A percentile compares a stretch with the other conserved stretches of the same genome.
phyloP scores from a whole-genome alignment of 2,888 invertebrate genomes.

The Athalia cordata region DNA sequence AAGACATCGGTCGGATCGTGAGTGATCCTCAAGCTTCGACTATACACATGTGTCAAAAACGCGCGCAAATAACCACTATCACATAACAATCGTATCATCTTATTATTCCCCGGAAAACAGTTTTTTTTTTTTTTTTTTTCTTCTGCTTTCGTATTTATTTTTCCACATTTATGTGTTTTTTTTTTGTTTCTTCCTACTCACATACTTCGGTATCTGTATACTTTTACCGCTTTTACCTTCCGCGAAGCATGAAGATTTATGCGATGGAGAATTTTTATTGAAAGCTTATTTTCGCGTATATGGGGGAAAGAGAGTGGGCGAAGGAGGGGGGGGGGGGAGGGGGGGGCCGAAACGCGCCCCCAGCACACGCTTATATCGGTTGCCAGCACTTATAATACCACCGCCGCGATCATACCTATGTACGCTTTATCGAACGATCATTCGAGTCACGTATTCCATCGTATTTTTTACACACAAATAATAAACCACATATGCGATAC shows the following conservation, averaged over 20 bases:
- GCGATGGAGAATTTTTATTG: slow-evolving; percentile 15
- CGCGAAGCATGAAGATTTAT: slow-evolving; percentile 7
- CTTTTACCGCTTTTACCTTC: neutral
- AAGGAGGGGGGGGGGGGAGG: neutral
- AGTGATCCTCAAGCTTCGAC: neutral
- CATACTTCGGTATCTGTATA: too few species aligned
- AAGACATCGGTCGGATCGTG: neutral
- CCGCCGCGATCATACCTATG: too few species aligned
- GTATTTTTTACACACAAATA: slow-evolving; percentile 25
- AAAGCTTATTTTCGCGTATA: neutral
- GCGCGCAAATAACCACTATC: neutral
- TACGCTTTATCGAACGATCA: slow-evolving; percentile 7
- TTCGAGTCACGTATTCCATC: slow-evolving; percentile 11
- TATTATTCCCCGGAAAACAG: too few species aligned
- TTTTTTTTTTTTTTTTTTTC: too few species aligned
- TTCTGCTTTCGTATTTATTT: too few species aligned
- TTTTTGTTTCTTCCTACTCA: neutral
- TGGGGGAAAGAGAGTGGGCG: too few species aligned
- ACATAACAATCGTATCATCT: too few species aligned
- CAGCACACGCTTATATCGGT: slow-evolving; percentile 1
- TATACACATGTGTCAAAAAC: neutral
- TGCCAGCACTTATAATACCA: too few species aligned
- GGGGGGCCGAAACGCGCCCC: neutral
- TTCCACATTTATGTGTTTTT: neutral
- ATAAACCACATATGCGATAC: slow-evolving; percentile 3